phyloP scores from a whole-genome alignment of 2,113 vertebrate species.

The Redunca redunca region DNA sequence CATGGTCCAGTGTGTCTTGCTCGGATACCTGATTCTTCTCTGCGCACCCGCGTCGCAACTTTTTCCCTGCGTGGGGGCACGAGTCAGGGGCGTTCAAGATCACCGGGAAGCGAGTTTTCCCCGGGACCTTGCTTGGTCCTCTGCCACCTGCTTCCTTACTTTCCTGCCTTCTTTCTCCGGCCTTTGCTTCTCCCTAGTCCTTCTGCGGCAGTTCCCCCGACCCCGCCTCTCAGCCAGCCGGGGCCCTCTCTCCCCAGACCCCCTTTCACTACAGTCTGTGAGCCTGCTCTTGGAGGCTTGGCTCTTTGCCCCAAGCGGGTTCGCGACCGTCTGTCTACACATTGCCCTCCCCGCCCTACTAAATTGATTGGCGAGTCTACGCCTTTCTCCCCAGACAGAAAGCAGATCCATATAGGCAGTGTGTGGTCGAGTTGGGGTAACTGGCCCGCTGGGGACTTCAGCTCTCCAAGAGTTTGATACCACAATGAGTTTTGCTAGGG shows the following conservation, averaged over 20 bases:
- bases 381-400: not conserved
- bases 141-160: not conserved
- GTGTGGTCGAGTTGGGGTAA: not conserved
- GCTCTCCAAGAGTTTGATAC: constrained; percentile 55
- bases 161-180: not conserved
- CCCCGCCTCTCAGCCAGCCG: not conserved
- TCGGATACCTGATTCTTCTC: not conserved
- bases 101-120: not conserved
- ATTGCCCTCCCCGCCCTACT: not conserved
- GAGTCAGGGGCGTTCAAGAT: not conserved
- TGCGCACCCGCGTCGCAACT: not conserved
- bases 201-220: not conserved
- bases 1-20: not conserved
- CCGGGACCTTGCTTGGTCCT: not conserved
- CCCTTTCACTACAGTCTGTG: not conserved
- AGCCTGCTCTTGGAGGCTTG: not conserved
- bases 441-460: not conserved
- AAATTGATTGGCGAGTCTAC: not conserved
- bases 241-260: not conserved
- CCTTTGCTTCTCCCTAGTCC: not conserved
- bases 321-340: not conserved
- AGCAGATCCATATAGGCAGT: not conserved
- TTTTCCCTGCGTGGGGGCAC: not conserved
- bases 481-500: not conserved
- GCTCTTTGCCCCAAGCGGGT: not conserved